Conservation (phyloP, 2,888 invertebrate species). For the Elgonia sp. region DNA sequence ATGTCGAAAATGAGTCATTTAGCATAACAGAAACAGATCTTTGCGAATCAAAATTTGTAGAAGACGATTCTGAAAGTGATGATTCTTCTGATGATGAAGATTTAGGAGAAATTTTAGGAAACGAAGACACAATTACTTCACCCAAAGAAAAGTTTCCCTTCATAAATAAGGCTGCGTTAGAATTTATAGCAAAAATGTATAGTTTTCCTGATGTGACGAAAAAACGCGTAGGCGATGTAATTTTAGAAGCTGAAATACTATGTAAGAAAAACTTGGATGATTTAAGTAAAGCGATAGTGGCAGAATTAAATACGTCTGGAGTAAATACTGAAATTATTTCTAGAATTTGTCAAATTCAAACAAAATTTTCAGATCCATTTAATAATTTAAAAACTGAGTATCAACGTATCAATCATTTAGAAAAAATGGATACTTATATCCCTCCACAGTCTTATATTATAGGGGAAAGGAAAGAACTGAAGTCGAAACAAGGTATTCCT, state of each 20-base stretch:
- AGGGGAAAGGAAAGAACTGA: conserved; percentile 64
- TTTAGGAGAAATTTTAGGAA: background rate
- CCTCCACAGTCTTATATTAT: conserved; percentile 36
- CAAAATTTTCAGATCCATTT: conserved; percentile 15
- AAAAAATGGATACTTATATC: conserved; percentile 12
- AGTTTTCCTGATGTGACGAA: too few relatives aligned
- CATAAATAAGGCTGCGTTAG: background rate
- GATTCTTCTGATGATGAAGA: background rate
- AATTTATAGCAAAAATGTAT: too few relatives aligned
- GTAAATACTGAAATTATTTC: background rate
- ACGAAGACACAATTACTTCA: background rate
- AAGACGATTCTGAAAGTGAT: background rate
- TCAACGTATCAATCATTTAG: conserved; percentile 5
- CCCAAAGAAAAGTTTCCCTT: background rate
- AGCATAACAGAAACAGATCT: too few relatives aligned
- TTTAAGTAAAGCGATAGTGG: too few relatives aligned
- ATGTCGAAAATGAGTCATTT: background rate
- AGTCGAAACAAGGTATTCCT: conserved; percentile 5
- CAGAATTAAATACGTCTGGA: too few relatives aligned
- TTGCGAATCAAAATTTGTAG: too few relatives aligned
- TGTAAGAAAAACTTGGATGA: too few relatives aligned
- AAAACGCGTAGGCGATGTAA: too few relatives aligned
- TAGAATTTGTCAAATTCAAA: background rate
- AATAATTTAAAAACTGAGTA: conserved; percentile 25
- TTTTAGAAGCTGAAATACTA: too few relatives aligned